A percentile compares a stretch with the other conserved stretches of the same genome.
Conservation (phyloP, 2,113 vertebrate species). For the Casuarius casuarius region DNA sequence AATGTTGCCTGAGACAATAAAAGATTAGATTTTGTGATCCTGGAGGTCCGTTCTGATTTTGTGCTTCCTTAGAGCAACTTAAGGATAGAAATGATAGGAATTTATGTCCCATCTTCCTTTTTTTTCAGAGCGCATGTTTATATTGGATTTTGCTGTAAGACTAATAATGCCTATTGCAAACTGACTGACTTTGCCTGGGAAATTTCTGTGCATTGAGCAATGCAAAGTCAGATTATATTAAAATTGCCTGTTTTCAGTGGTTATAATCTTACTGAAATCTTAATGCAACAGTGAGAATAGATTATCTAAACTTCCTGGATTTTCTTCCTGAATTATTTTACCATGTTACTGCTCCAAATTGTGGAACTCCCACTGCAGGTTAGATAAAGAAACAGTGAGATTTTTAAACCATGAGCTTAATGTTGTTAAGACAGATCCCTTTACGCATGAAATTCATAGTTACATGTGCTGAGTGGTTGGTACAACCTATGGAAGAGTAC, state of each 20-base stretch:
- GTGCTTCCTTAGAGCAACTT: not conserved
- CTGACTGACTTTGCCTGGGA: not conserved
- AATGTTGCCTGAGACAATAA: not conserved
- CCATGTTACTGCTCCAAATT: not conserved
- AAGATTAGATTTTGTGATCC: not conserved
- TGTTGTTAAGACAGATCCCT: not conserved
- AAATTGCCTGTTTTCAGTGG: not conserved
- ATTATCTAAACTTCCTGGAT: not conserved
- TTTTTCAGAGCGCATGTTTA: not conserved
- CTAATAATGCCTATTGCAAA: not conserved
- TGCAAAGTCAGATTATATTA: not conserved
- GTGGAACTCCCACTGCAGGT: not conserved
- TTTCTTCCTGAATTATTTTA: not conserved
- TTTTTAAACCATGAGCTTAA: not conserved
- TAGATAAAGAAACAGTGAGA: not conserved
- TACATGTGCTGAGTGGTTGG: not conserved
- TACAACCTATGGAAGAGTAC: not conserved
- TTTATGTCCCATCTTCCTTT: not conserved
- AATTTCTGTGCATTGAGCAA: not conserved
- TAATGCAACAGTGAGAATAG: not conserved
- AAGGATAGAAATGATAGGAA: not conserved
- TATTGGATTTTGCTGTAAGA: not conserved
- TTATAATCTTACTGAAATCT: not conserved
- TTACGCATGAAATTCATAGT: not conserved
- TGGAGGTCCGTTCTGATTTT: not conserved